Evolutionary conservation across 1,140 invertebrate species (phyloP), one percentile per base, ranked within the genome.

Genomic region (Theocolax elegans): DNA sequence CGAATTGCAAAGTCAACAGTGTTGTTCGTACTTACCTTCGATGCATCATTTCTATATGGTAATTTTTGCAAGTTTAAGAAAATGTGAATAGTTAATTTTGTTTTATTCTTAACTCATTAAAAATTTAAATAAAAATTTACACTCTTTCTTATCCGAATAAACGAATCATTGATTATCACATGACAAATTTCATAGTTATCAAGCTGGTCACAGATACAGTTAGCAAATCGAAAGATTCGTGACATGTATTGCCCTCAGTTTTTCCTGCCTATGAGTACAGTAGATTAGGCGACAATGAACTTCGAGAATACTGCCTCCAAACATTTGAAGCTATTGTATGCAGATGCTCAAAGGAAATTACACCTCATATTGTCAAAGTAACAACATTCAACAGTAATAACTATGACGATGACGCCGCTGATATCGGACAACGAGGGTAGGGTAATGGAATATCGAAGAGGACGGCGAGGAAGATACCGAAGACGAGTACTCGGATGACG

Each of bases 401-500:
- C 85, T 99, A 99, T 78, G 96, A 98, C 78, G 93, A 95, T 77
- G 92, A 92, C 71, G 88, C 89, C 49, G 89, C 89, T 54, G 89
- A 89, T 62, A 86, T 91, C 85, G 40, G 90, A 91, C 71, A 88
- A 87, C 44, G 89, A 91, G 65, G 89, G 89, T 35, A 88, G 91
- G 46, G 86, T 86, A 72, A 93, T 89, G 87, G 89, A 91, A 65
- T n/a, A 90, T 88, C 70, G 90, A 89, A 72, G 90, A 90, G 69
- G 90, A 91, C 69, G 90, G 89, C 31, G 90, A 93, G 15, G 91
- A 93, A 67, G 93, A 93, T 65, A 93, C 92, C 48, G 96, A 97
- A 73, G 95, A 97, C 76, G 95, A 97, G 76, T 99, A 98, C 81
- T 98, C 96, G 40, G 97, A 99, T 84, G 97, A 99, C 86, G 98